Base-by-base conservation (phyloP, 2,797 vertebrate species). In the Muscicapa striata region DNA sequence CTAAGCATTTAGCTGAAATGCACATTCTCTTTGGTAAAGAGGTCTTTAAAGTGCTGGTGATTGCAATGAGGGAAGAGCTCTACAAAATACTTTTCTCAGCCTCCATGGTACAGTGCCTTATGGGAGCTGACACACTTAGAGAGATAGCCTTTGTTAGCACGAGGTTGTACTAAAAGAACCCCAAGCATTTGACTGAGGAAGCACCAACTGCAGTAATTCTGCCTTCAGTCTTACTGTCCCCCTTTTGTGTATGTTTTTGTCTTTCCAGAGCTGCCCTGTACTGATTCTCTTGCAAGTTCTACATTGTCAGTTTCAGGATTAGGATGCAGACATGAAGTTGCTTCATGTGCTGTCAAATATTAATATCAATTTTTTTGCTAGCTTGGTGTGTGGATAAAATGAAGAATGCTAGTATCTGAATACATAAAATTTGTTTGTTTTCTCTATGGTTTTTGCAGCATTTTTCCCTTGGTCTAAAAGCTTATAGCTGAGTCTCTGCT, bases 101-200 rank as follows among this genome's bases (percentile, higher is more conserved):
- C 49, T 57, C 57, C 5, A 5, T 1, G 5, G 34, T 41, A 58
- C 17, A 32, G 20, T 29, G 57, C 45, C 90, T 55, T 46, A 15
- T 40, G 94, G 77, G 88, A 96, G 27, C 13, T 91, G 84, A 76
- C 61, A 90, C 70, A 81, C n/a, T 94, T 93, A 32, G 58, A 69
- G 84, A 74, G 36, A 54, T 0, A 2, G 30, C 32, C 27, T 85
- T 77, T 48, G 26, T 75, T 90, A 57, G 52, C 18, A 26, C 22
- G 57, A 76, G 58, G 68, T 48, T 54, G 43, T 80, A 15, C 61
- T 77, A n/a, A 69, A 68, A 85, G 27, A 62, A 54, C 48, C 36
- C 23, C 52, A 49, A 38, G 58, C 5, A 57, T 54, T 78, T 29
- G 41, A 27, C 38, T 83, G 74, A 87, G 61, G 43, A 52, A 79